phyloP scores from a whole-genome alignment of 2,113 vertebrate species.

The Raja brachyura region DNA sequence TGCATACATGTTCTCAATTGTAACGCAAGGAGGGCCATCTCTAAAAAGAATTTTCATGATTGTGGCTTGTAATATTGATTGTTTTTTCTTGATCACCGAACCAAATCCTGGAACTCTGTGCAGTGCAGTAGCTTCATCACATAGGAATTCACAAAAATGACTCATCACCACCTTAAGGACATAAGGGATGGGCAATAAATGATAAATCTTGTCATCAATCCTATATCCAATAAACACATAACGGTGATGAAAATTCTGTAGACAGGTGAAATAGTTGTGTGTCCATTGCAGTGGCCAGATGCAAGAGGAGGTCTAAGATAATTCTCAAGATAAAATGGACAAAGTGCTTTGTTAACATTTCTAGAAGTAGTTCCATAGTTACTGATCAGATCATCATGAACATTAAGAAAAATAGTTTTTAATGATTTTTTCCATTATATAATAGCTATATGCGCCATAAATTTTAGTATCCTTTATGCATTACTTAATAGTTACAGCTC shows the following conservation, averaged over 20 bases:
- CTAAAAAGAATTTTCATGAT: not conserved
- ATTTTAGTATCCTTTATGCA: conserved; percentile 99
- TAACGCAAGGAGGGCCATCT: not conserved
- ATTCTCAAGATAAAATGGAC: conserved; percentile 16
- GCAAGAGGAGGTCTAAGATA: no score
- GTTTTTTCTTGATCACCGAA: no score
- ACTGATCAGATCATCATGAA: conserved; percentile 81
- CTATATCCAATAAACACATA: not conserved
- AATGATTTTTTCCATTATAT: conserved; percentile 93
- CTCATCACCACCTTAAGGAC: no score
- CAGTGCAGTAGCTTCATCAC: no score
- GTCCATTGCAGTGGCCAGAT: not conserved
- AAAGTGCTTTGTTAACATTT: conserved; percentile 15
- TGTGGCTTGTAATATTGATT: not conserved
- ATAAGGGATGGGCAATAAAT: no score
- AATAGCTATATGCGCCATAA: conserved; percentile 95
- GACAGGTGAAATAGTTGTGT: not conserved
- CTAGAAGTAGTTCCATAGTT: conserved; percentile 64
- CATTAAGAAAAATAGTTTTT: conserved; percentile 93
- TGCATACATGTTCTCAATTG: not conserved
- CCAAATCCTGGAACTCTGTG: no score
- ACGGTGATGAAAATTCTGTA: not conserved
- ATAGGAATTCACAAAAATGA: no score
- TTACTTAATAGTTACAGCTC: conserved; percentile 99
- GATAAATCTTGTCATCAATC: no score